These are phyloP conservation scores for Pongo abelii DNA, from an alignment of 2,113 vertebrate genomes.

Conservation along the genomic window DNA sequence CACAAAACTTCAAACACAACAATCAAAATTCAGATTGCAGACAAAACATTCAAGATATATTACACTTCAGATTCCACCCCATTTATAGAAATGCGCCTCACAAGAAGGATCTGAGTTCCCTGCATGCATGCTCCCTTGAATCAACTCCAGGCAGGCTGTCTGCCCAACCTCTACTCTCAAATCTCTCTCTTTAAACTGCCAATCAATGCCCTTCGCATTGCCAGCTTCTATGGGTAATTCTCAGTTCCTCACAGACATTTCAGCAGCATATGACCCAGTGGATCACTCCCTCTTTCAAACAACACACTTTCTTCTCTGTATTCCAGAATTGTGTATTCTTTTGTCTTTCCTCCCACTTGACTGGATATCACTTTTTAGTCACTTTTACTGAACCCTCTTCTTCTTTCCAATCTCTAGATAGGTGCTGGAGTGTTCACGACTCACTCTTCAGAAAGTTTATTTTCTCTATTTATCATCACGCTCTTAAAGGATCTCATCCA, in stretches of 20 bases:
- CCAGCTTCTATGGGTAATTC: not conserved
- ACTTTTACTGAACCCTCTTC: not conserved
- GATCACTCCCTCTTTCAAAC: not conserved
- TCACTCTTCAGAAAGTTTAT: not conserved
- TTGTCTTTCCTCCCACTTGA: not conserved
- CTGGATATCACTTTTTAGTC: not conserved
- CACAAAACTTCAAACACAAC: constrained; percentile 7
- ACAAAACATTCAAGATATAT: not conserved
- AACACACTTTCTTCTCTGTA: not conserved
- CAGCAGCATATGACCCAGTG: not conserved
- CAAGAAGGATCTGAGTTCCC: not conserved
- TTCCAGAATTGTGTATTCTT: not conserved
- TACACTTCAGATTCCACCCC: not conserved
- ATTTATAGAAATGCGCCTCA: not conserved
- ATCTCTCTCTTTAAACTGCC: not conserved
- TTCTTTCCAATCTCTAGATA: not conserved
- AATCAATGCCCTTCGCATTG: not conserved
- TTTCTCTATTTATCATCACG: not conserved
- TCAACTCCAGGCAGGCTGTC: accelerated
- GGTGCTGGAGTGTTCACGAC: not conserved
- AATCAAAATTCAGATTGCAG: not conserved
- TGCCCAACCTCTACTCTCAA: not conserved
- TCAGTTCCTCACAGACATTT: not conserved
- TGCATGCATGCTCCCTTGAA: not conserved
- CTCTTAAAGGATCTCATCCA: not conserved